Percentiles rank a stretch among this genome's conserved stretches.
Evolutionary conservation across 2,888 invertebrate genomes (phyloP).

Genomic region (Cheilosia soror): DNA sequence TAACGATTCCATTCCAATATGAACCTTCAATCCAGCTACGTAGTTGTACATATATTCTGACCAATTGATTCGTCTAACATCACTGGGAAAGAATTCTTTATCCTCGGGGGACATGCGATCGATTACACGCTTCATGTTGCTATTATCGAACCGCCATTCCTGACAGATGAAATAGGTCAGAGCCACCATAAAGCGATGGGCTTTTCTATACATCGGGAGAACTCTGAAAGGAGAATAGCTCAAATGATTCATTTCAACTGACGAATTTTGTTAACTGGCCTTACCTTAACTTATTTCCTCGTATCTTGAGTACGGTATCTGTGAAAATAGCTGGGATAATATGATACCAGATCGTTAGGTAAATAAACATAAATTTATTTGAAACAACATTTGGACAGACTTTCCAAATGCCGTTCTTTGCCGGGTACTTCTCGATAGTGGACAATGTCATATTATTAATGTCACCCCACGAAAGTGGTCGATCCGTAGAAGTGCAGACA

Average conservation of each 20-base stretch:
- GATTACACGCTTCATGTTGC: conserved; percentile 75
- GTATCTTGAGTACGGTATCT: conserved; percentile 63
- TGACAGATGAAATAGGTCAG: conserved; percentile 75
- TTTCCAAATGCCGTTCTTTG: conserved; percentile 70
- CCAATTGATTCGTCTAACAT: conserved; percentile 69
- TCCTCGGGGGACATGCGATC: conserved; percentile 76
- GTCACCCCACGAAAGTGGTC: conserved; percentile 68
- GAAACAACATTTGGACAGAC: conserved; percentile 65
- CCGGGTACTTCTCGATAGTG: conserved; percentile 53
- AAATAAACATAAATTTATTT: conserved; percentile 65
- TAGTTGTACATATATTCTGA: conserved; percentile 64
- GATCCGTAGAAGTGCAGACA: conserved; percentile 69
- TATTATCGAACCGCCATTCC: conserved; percentile 74
- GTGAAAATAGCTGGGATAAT: conserved; percentile 75
- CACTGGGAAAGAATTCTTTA: conserved; percentile 76
- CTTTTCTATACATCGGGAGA: conserved; percentile 75
- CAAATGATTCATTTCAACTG: neutral
- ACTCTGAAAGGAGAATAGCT: conserved; percentile 62
- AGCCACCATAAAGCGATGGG: conserved; percentile 70
- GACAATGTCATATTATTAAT: conserved; percentile 37
- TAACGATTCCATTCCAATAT: conserved; percentile 66
- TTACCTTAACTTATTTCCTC: conserved; percentile 50
- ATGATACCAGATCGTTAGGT: conserved; percentile 76
- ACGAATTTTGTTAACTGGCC: neutral
- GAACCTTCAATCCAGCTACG: conserved; percentile 68